Evolutionary conservation across 1,140 invertebrate genomes (phyloP), one percentile per base, ranked within the genome.

Genomic region (Macrotrachela quadricornifera): DNA sequence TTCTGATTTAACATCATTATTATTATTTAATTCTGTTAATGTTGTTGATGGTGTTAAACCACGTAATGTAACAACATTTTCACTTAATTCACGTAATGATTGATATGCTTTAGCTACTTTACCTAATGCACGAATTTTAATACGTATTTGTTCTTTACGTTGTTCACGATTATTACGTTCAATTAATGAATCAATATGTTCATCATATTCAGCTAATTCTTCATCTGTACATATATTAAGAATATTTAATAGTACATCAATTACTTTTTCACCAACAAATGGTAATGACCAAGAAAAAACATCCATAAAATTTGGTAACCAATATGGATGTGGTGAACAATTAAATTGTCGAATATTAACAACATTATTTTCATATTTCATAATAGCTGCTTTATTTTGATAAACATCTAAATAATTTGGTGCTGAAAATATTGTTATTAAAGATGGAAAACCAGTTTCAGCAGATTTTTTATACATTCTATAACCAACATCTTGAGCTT

Each of bases 321-420:
- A 99, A 70, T 99, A 99, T 42, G 94, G 94, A 77, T 99, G 94
- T 58, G 21, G 21, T 30, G 21, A 30, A 30, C 21, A 30, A 30
- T 99, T 99, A 75, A 99, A 99, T 75, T 99, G 94, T 64, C 92
- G 79, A 64, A 99, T 99, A 72, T 99, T 99, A 92, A 99, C 97
- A 59, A 99, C 92, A 76, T 97, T 97, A 74, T 99, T 96, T 77
- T 99, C 92, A 77, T 99, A 99, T 73, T 99, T 99, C 63, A 99
- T 77, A 67, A 99, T 92, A 64, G 92, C 92, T 70, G 94, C 94
- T 79, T 99, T 99, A 76, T 97, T 99, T 76, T 97, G 97, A 75
- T 99, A 99, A 59, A 97, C 92, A 78, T 99, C 92, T 75, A 97
- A 77, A 76, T 99, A 99, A 75, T 99, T 99, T 61, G 92, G 94